Base-by-base conservation (phyloP, 2,888 invertebrate genomes). In the Orchesella flavescens region DNA sequence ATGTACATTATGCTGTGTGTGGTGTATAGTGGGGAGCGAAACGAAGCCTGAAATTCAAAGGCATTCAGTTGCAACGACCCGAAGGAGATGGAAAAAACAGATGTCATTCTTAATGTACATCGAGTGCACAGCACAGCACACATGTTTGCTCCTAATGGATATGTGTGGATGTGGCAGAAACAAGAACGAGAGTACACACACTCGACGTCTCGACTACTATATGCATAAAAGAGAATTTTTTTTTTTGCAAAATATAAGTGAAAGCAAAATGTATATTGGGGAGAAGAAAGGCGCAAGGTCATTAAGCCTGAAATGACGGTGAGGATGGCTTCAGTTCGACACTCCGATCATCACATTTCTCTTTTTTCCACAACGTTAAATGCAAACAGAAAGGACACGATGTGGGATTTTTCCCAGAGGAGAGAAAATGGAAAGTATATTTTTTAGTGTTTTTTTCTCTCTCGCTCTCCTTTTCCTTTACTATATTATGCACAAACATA, bases 31-130 rank as follows among this genome's bases (percentile, higher is more conserved):
- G 61, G 53, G 3, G 74, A 68, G 19, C 12, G 24, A 81, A 81
- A 74, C 75, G 61, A 71, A 82, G 69, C 82, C 69, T 82, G 71
- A 82, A 82, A 82, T 76, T 69, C 71, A 76, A 82, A 82, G 63
- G 68, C 80, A 73, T 65, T 80, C 53, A 59, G 59, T 77, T 69
- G 77, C 44, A 59, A 77, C 77, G 69, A 46, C 71, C 71, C 24
- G 49, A 49, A 49, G 43, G 49, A 66, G 69, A 73, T 61, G 59
- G 53, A 57, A 72, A 65, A 65, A 83, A 65, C 76, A 63, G 71
- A 83, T 77, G 76, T 71, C 76, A 72, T 57, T 83, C 53, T 23
- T 71, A 75, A 69, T 75, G 71, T 57, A 75, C 57, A 81, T 57
- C 63, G 63, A 76, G 59, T 82, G 81, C 69, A 34, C 3, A 34